A percentile compares a stretch with the other conserved stretches of the same genome.
These are phyloP conservation scores for Oxyscelio sp. DNA, from an alignment of 2,888 invertebrate species.

Conservation along the genomic window DNA sequence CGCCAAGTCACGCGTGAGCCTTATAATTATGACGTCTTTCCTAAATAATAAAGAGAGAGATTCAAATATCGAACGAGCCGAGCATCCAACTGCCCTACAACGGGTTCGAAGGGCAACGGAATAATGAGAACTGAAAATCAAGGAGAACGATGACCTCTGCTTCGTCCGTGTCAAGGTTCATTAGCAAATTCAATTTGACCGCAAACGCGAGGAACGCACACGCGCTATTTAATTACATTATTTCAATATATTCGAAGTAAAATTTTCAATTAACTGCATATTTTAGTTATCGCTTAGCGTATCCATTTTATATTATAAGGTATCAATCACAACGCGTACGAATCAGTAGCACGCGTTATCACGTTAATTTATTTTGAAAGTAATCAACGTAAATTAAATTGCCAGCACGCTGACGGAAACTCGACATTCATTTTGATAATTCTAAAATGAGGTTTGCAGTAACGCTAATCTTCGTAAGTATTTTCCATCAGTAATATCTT, in stretches of 20 bases:
- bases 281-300: slow-evolving; percentile 13
- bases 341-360: slow-evolving; percentile 48
- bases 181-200: slow-evolving; percentile 45
- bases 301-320: slow-evolving; percentile 32
- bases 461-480: not conserved
- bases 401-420: not conserved
- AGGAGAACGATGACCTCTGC: slow-evolving; percentile 78
- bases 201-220: not conserved
- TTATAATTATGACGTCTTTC: slow-evolving; percentile 73
- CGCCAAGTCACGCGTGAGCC: slow-evolving; percentile 74
- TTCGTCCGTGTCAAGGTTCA: slow-evolving; percentile 59
- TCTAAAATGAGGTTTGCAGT: slow-evolving; percentile 32
- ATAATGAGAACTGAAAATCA: slow-evolving; percentile 80
- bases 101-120: slow-evolving; percentile 45
- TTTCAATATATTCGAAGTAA: slow-evolving; percentile 4
- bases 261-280: slow-evolving; percentile 38
- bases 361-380: slow-evolving; percentile 48
- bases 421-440: slow-evolving; percentile 34
- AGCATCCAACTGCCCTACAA: slow-evolving; percentile 55
- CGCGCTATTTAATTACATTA: slow-evolving; percentile 20
- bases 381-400: slow-evolving; percentile 31
- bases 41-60: slow-evolving; percentile 71
- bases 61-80: slow-evolving; percentile 55
- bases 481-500: not conserved
- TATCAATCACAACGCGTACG: slow-evolving; percentile 51